Conservation (phyloP, 2,113 vertebrate species). For the Gobius niger region DNA sequence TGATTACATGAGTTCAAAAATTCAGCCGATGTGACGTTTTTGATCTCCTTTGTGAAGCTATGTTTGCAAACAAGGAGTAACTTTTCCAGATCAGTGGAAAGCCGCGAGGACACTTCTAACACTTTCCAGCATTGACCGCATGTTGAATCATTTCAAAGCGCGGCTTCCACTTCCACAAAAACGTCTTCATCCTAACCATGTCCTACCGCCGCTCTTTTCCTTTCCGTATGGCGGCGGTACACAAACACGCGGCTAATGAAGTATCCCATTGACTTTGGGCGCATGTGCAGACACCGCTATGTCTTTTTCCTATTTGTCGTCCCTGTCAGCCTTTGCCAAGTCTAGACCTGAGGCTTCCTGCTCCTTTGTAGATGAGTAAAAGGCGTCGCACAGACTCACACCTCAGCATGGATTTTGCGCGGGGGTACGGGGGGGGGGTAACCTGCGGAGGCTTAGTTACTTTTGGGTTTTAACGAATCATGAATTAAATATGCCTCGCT, state of each 20-base stretch:
- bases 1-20: too few relatives aligned
- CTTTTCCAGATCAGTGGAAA: conserved; percentile 44
- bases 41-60: conserved; percentile 14
- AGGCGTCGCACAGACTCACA: conserved; percentile 22
- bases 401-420: conserved; percentile 39
- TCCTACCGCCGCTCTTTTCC: conserved; percentile 51
- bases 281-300: conserved; percentile 43
- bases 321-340: conserved; percentile 37
- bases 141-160: conserved; percentile 38
- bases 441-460: conserved; percentile 40
- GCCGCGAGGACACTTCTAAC: conserved; percentile 31
- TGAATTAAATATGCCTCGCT: conserved; percentile 62
- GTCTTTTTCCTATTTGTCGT: conserved; percentile 59
- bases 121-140: conserved; percentile 51
- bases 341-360: conserved; percentile 26
- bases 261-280: conserved; percentile 57
- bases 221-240: conserved; percentile 52
- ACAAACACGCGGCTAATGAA: conserved; percentile 54
- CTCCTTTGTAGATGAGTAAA: conserved; percentile 39
- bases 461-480: conserved; percentile 53
- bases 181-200: conserved; percentile 42
- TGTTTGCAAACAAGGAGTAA: conserved; percentile 30
- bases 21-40: background rate
- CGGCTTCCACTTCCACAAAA: conserved; percentile 40
- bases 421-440: conserved; percentile 4